Percentiles rank a stretch among this genome's conserved stretches.
phyloP scores from a whole-genome alignment of 1,140 invertebrate genomes.

The Zaprionus tsacasi region DNA sequence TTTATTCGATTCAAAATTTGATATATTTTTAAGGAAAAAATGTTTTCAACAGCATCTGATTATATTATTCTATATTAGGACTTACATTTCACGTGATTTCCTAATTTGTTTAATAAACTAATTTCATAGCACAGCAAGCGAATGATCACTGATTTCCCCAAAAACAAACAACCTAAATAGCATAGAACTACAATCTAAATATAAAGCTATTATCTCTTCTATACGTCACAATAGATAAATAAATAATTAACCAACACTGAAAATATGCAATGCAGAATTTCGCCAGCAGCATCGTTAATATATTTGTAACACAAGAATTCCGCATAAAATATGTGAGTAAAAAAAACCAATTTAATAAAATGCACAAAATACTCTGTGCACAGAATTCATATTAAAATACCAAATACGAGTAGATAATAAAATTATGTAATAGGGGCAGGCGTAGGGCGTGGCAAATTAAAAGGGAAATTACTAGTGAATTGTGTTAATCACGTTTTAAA shows the following conservation, averaged over 20 bases:
- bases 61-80: not conserved
- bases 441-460: not conserved
- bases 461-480: not conserved
- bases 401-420: conserved; percentile 4
- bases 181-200: not conserved
- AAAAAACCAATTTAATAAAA: not conserved
- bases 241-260: not conserved
- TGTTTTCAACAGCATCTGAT: not conserved
- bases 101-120: not conserved
- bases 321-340: not conserved
- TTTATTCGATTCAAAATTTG: not conserved
- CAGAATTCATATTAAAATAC: not conserved
- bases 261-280: not conserved
- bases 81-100: not conserved
- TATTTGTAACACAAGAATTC: not conserved
- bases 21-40: not conserved
- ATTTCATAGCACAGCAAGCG: not conserved
- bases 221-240: not conserved
- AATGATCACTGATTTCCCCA: not conserved
- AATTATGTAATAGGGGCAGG: not conserved
- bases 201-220: not conserved
- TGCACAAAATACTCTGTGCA: not conserved
- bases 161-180: not conserved
- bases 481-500: conserved; percentile 34
- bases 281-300: not conserved